Evolutionary conservation across 1,140 invertebrate genomes (phyloP).

Genomic region (Protaetia brevitarsis): DNA sequence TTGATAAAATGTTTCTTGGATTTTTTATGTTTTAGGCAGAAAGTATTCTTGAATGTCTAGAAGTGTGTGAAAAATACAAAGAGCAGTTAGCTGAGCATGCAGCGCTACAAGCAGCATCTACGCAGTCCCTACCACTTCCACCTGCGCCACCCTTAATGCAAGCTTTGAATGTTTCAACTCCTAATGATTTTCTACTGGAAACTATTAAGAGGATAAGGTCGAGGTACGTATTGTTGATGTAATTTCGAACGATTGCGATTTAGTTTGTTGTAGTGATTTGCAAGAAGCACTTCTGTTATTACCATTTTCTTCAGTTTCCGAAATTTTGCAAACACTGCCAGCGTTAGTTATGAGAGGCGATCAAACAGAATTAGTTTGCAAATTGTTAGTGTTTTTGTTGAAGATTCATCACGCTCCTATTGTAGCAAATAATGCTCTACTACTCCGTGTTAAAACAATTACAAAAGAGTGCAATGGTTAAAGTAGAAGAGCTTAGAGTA

Average conservation of each 20-base stretch:
- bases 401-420: slow-evolving; percentile 84
- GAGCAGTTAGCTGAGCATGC: slow-evolving; percentile 52
- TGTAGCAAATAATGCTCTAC: slow-evolving; percentile 62
- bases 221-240: slow-evolving; percentile 51
- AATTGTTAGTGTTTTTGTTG: slow-evolving; percentile 76
- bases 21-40: slow-evolving; percentile 73
- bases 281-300: slow-evolving; percentile 85
- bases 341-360: slow-evolving; percentile 63
- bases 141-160: slow-evolving; percentile 71
- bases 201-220: slow-evolving; percentile 73
- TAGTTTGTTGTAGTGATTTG: slow-evolving; percentile 72
- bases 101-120: slow-evolving; percentile 42
- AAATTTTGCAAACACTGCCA: slow-evolving; percentile 73
- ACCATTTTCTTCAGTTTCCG: slow-evolving; percentile 77
- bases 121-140: slow-evolving; percentile 44
- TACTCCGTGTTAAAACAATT: slow-evolving; percentile 69
- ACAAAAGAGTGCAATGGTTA: slow-evolving; percentile 56
- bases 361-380: slow-evolving; percentile 72
- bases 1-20: not conserved
- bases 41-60: slow-evolving; percentile 82
- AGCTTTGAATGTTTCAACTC: slow-evolving; percentile 68
- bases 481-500: slow-evolving; percentile 64
- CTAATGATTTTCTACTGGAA: slow-evolving; percentile 78
- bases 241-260: slow-evolving; percentile 5
- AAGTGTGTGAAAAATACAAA: slow-evolving; percentile 70